Percentiles rank a stretch among this genome's conserved stretches.
These are phyloP conservation scores for Chondrosia reniformis DNA, from an alignment of 37 sponge, comb jelly and placozoan genomes.

Conservation along the genomic window DNA sequence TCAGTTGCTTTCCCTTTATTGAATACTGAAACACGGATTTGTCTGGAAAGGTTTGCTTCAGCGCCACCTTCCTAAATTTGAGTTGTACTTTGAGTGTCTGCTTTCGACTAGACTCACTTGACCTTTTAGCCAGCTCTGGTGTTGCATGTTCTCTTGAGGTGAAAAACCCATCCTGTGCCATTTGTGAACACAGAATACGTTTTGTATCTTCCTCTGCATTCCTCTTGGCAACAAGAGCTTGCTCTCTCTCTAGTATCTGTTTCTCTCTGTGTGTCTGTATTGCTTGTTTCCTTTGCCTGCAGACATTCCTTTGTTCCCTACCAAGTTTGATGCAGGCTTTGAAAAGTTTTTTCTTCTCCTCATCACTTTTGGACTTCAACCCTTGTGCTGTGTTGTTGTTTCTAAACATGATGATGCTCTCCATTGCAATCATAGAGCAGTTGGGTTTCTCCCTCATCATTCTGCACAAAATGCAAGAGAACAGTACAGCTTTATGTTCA, in stretches of 20 bases:
- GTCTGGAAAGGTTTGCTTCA: background rate
- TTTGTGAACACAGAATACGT: no score
- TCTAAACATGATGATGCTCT: constrained; percentile 29
- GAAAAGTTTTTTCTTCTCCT: constrained; percentile 8
- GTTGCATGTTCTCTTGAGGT: no score
- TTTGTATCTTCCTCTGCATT: constrained; percentile 14
- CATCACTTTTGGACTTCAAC: constrained; percentile 5
- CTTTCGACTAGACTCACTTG: background rate
- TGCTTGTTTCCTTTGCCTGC: background rate
- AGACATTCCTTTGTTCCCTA: background rate
- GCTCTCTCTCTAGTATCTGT: background rate
- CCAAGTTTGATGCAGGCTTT: background rate
- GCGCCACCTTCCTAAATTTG: background rate
- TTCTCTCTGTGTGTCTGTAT: background rate
- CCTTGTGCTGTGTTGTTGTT: constrained; percentile 39
- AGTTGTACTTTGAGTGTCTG: background rate
- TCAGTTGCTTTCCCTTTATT: background rate
- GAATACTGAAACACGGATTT: background rate
- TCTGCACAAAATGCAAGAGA: no score
- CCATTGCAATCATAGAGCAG: constrained; percentile 2
- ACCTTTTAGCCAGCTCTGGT: background rate
- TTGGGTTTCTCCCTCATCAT: constrained; percentile 40
- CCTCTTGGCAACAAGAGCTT: background rate
- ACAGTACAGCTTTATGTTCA: no score
- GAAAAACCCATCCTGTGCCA: no score